Conservation (phyloP, 2,888 invertebrate genomes). For the Xanthostigma xanthostigma region DNA sequence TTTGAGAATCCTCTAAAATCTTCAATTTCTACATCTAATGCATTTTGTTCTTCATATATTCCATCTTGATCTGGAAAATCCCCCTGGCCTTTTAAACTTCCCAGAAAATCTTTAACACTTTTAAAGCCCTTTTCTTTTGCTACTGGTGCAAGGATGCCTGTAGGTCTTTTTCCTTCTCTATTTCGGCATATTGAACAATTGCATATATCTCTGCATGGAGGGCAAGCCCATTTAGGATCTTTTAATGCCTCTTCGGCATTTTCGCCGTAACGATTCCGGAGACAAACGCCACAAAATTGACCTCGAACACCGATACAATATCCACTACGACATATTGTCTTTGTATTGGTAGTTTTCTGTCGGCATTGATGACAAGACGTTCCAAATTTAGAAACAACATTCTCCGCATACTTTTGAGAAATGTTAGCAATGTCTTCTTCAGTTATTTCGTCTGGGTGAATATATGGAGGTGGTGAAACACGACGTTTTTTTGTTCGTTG, state of each 20-base stretch:
- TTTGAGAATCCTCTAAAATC: too few species aligned
- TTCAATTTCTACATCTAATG: too few species aligned
- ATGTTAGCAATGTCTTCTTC: slow-evolving; percentile 23
- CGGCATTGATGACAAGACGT: slow-evolving; percentile 43
- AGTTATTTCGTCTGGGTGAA: slow-evolving; percentile 26
- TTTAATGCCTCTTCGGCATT: slow-evolving; percentile 31
- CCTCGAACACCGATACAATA: slow-evolving; percentile 37
- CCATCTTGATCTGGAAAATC: background rate
- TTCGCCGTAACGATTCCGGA: slow-evolving; percentile 41
- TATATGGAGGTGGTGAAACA: slow-evolving; percentile 14
- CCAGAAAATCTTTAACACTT: slow-evolving; percentile 26
- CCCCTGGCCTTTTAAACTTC: slow-evolving; percentile 10
- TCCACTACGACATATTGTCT: slow-evolving; percentile 37
- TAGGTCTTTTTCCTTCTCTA: slow-evolving; percentile 31
- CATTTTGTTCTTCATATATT: too few species aligned
- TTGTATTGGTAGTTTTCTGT: slow-evolving; percentile 41
- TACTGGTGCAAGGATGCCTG: slow-evolving; percentile 28
- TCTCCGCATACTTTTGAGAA: slow-evolving; percentile 17
- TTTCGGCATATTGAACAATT: slow-evolving; percentile 42
- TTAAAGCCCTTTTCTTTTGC: slow-evolving; percentile 26
- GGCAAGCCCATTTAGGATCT: slow-evolving; percentile 36
- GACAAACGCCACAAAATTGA: slow-evolving; percentile 42
- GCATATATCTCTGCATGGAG: slow-evolving; percentile 40
- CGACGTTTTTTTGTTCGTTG: too few species aligned
- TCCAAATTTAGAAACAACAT: slow-evolving; percentile 24